Evolutionary conservation across 2,888 invertebrate species (phyloP), one percentile per base, ranked within the genome.

Genomic region (Melinaea menophilus): DNA sequence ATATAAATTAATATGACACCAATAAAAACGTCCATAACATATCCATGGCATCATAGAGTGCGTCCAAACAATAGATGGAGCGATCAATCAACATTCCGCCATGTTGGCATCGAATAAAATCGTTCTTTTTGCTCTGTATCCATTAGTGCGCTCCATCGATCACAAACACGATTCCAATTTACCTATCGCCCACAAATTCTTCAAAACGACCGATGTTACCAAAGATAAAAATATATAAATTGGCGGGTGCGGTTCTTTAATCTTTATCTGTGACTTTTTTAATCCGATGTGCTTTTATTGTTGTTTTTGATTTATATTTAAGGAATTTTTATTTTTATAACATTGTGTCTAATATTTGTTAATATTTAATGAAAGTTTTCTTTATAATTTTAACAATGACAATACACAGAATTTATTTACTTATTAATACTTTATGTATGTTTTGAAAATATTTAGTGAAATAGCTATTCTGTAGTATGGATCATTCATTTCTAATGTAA

Each of bases 111-210:
- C 79, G 72, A 80, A 83, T 80, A 76, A 77, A 78, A 80, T 80
- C 83, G 79, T 65, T 64, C 69, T 72, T 73, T 71, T 71, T 66
- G 70, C 65, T 65, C 68, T 35, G 58, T 66, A 61, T 65, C 74
- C 73, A 73, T 73, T 72, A 73, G 73, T 68, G 66, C 63, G 60
- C 65, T 67, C 71, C 83, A 88, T 88, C 86, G 82, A 87, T 88
- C 88, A 86, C 83, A 83, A 75, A 78, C 80, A 81, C 86, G 80
- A 84, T 85, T 84, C 85, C 88, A 89, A 88, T 88, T 89, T 88
- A 87, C 88, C 87, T 83, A 79, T 81, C 83, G 79, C 79, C 86
- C 86, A 87, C 88, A 87, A 87, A 88, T 88, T 85, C 88, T 84
- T 86, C 84, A 85, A 84, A 84, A 81, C 82, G 80, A 81, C 81